Evolutionary conservation across 2,797 vertebrate species (phyloP).

Genomic region (Falco cherrug): DNA sequence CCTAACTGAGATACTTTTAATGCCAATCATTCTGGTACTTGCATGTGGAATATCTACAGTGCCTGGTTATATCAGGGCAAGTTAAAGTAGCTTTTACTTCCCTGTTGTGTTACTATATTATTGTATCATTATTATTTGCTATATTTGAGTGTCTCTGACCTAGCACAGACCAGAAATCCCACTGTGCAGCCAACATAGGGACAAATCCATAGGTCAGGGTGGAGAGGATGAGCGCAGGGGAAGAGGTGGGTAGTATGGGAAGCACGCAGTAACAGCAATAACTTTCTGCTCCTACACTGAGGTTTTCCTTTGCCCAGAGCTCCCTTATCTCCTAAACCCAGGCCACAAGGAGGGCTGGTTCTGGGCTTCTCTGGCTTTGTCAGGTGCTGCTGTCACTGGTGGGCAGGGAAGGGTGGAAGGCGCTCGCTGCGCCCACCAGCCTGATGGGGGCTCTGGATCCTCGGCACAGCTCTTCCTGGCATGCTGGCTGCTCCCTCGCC

Average conservation of each 20-base stretch:
- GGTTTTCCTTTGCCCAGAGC: neutral
- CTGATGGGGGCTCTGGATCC: neutral
- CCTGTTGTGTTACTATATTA: neutral
- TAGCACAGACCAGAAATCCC: neutral
- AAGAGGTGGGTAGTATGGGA: neutral
- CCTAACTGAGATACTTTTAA: neutral
- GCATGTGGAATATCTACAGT: neutral
- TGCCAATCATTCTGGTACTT: neutral
- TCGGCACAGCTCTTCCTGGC: neutral
- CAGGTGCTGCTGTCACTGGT: neutral
- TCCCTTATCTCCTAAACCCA: neutral
- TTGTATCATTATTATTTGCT: neutral
- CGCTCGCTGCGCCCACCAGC: neutral
- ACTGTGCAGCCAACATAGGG: too few relatives aligned
- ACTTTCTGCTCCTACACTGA: neutral
- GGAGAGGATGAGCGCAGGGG: neutral
- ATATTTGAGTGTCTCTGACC: neutral
- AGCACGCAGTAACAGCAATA: neutral
- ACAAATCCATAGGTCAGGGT: neutral
- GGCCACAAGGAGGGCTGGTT: neutral
- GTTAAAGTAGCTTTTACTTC: neutral
- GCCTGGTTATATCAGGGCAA: neutral
- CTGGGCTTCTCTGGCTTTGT: neutral
- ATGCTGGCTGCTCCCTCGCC: neutral
- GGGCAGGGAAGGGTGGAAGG: neutral